phyloP scores from a whole-genome alignment of 2,888 invertebrate genomes.

The Nebria brevicollis region DNA sequence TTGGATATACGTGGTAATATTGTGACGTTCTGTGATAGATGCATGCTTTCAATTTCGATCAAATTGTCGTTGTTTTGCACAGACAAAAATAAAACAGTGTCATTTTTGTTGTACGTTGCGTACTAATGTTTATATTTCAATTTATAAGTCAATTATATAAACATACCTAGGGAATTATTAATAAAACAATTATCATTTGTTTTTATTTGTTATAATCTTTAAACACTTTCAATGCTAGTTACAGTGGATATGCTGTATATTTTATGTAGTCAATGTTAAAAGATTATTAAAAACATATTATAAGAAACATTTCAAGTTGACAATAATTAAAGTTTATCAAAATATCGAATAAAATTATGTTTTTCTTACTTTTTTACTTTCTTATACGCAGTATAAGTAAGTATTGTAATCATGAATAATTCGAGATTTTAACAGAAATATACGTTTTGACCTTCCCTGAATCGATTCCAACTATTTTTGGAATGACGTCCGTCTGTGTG shows the following conservation, averaged over 20 bases:
- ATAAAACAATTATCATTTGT: not conserved
- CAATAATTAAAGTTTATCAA: conserved; percentile 42
- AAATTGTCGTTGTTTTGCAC: not conserved
- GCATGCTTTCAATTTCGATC: not conserved
- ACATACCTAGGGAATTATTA: not conserved
- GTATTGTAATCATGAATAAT: too few relatives aligned
- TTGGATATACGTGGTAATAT: not conserved
- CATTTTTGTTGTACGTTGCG: not conserved
- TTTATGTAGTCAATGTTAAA: conserved; percentile 44
- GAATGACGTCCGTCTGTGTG: too few relatives aligned
- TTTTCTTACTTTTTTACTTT: not conserved
- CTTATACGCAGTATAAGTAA: too few relatives aligned
- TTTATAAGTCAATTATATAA: not conserved
- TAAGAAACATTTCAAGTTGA: conserved; percentile 33
- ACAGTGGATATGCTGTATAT: conserved; percentile 21
- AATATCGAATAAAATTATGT: not conserved
- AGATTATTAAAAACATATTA: conserved; percentile 30
- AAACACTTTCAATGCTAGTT: not conserved
- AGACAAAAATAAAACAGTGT: not conserved
- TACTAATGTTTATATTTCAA: not conserved
- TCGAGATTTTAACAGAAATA: too few relatives aligned
- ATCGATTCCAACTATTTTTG: too few relatives aligned
- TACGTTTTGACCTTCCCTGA: too few relatives aligned
- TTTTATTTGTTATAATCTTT: not conserved
- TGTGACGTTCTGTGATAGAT: not conserved